A percentile compares a stretch with the other conserved stretches of the same genome.
These are phyloP conservation scores for Mergus octosetaceus DNA, from an alignment of 2,797 vertebrate species.

Conservation along the genomic window DNA sequence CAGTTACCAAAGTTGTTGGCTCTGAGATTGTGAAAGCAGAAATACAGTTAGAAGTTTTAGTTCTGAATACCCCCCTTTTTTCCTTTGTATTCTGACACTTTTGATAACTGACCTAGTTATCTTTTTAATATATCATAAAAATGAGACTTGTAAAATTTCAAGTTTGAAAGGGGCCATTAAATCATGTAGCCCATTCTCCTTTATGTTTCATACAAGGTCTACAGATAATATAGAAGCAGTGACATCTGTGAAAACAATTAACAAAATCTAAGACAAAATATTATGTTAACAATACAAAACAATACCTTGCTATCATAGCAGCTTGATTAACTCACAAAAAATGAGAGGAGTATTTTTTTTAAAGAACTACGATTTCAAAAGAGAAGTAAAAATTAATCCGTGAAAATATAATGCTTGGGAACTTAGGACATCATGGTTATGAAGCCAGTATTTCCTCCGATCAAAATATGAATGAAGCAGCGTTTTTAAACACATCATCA, in stretches of 20 bases:
- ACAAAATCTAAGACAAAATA: not conserved
- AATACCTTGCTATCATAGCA: not conserved
- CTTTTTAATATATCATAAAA: not conserved
- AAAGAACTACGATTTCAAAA: not conserved
- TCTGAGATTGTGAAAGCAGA: not conserved
- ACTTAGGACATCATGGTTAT: fast-evolving
- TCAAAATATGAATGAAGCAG: not conserved
- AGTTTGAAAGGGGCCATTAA: not conserved
- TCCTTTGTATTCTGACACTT: not conserved
- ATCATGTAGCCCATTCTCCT: not conserved
- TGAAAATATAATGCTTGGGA: not conserved
- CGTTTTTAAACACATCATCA: not conserved
- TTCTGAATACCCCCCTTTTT: not conserved
- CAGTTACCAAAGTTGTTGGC: not conserved
- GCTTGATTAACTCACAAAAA: not conserved
- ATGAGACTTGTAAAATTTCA: not conserved
- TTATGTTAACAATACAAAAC: not conserved
- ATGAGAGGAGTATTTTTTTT: not conserved
- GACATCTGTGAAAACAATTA: not conserved
- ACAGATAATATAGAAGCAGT: not conserved
- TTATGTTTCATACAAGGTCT: not conserved
- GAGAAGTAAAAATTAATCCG: not conserved
- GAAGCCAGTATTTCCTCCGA: not conserved
- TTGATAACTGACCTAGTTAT: not conserved
- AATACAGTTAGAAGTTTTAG: not conserved